phyloP scores from a whole-genome alignment of 2,113 vertebrate genomes.

The Orycteropus afer region DNA sequence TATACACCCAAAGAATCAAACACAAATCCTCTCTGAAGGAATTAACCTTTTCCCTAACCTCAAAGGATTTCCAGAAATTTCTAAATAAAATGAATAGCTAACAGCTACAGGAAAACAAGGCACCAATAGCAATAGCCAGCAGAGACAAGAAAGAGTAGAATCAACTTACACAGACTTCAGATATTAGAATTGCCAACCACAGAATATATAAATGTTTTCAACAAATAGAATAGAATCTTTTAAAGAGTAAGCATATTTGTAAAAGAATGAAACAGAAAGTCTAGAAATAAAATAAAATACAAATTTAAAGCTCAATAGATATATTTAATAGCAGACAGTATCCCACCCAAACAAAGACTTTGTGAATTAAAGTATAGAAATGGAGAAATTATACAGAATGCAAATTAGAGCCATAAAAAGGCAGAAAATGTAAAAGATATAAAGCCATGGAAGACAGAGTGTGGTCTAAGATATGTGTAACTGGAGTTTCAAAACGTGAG shows the following conservation, averaged over 20 bases:
- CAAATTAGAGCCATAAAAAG: background rate
- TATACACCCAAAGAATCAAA: background rate
- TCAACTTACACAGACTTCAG: background rate
- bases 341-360: background rate
- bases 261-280: slow-evolving; percentile 9
- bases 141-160: background rate
- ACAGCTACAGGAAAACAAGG: background rate
- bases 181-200: background rate
- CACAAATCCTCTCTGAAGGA: too few relatives aligned
- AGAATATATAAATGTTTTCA: background rate
- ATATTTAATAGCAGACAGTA: background rate
- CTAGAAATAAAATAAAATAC: background rate
- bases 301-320: background rate
- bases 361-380: background rate
- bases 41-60: background rate
- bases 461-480: background rate
- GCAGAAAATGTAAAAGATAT: background rate
- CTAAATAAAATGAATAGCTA: background rate
- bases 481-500: background rate
- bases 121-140: background rate
- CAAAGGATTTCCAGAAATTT: background rate
- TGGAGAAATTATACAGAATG: background rate
- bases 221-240: background rate
- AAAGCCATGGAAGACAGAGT: background rate
- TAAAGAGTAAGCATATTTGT: background rate